A percentile compares a stretch with the other conserved stretches of the same genome.
phyloP scores from a whole-genome alignment of 2,888 invertebrate genomes.

The Euclidia mi region DNA sequence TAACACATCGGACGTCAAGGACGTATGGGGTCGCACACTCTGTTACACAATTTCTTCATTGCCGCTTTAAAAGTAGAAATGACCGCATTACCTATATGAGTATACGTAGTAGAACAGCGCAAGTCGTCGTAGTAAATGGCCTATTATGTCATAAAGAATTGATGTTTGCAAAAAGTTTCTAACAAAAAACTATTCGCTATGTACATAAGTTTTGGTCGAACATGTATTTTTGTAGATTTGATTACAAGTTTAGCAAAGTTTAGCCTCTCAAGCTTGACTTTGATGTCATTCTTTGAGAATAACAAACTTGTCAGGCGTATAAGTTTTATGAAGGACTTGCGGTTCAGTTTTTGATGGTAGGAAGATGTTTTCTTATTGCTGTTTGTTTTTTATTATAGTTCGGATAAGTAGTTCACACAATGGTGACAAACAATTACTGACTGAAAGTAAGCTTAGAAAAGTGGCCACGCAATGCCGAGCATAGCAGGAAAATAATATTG shows the following conservation, averaged over 20 bases:
- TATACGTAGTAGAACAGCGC: conserved; percentile 22
- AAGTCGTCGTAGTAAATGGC: conserved; percentile 31
- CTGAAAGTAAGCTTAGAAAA: too few species aligned
- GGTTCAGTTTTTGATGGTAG: neutral
- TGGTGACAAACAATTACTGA: too few species aligned
- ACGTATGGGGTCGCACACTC: conserved; percentile 15
- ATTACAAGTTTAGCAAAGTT: too few species aligned
- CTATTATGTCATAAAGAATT: conserved; percentile 23
- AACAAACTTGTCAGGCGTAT: conserved; percentile 5
- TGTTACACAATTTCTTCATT: conserved; percentile 44
- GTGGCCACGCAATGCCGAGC: too few species aligned
- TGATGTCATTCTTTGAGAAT: conserved; percentile 8
- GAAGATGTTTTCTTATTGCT: neutral
- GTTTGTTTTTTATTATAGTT: too few species aligned
- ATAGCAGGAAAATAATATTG: too few species aligned
- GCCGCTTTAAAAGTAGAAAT: conserved; percentile 30
- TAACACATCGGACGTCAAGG: conserved; percentile 22
- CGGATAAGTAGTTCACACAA: too few species aligned
- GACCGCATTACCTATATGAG: conserved; percentile 31
- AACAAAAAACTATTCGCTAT: conserved; percentile 22
- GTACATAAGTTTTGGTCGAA: conserved; percentile 24
- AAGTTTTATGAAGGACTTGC: neutral
- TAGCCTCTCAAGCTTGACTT: neutral
- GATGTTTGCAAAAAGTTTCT: conserved; percentile 21
- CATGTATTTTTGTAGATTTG: conserved; percentile 4